A percentile compares a stretch with the other conserved stretches of the same genome.
Conservation (phyloP, 2,797 vertebrate species). For the Hemibagrus guttatus region DNA sequence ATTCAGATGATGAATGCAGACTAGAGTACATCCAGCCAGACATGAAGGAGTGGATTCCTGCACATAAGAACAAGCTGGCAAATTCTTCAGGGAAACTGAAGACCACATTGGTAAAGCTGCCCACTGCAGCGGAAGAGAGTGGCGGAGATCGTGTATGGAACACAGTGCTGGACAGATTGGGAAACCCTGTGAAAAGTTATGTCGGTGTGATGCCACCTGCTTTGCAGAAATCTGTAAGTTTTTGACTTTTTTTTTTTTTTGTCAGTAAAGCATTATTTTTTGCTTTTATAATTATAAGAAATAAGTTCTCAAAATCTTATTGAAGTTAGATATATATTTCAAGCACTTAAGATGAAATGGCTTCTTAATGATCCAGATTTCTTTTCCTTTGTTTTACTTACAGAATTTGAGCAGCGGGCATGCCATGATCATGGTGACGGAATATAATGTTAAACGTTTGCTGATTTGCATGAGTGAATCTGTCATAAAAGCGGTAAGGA, state of each 20-base stretch:
- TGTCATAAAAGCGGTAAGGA: slow-evolving; percentile 39
- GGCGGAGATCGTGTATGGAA: slow-evolving; percentile 32
- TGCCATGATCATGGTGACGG: slow-evolving; percentile 65
- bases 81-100: background rate
- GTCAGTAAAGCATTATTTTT: background rate
- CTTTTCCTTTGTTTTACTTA: slow-evolving; percentile 2
- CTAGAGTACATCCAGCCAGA: slow-evolving; percentile 60
- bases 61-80: background rate
- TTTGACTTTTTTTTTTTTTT: background rate
- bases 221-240: slow-evolving; percentile 44
- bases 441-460: slow-evolving; percentile 62
- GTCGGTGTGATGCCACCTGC: slow-evolving; percentile 45
- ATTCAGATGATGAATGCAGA: background rate
- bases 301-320: background rate
- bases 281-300: background rate
- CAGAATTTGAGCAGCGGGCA: slow-evolving; percentile 56
- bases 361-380: background rate
- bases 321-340: background rate
- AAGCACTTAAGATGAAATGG: background rate
- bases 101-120: slow-evolving; percentile 48
- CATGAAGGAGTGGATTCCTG: slow-evolving; percentile 81
- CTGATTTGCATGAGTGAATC: slow-evolving; percentile 56
- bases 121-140: slow-evolving; percentile 25
- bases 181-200: slow-evolving; percentile 51
- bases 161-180: slow-evolving; percentile 60